phyloP scores from a whole-genome alignment of 1,140 invertebrate genomes.

The Drosophila elegans region DNA sequence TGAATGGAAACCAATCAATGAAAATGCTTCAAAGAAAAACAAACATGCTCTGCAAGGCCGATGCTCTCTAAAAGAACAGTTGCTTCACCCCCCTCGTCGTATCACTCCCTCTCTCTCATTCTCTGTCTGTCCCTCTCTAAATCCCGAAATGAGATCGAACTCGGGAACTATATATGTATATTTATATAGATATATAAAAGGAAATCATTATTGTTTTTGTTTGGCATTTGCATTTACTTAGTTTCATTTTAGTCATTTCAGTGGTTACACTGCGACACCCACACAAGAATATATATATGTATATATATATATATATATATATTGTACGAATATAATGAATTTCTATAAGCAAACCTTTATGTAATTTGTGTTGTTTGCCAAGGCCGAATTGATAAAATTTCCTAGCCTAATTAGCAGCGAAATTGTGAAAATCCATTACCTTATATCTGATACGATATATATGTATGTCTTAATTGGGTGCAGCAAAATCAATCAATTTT shows the following conservation, averaged over 20 bases:
- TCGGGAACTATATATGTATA: conserved; percentile 22
- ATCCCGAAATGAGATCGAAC: conserved; percentile 4
- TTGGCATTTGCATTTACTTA: conserved; percentile 41
- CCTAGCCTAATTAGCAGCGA: conserved; percentile 2
- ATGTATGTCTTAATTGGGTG: neutral
- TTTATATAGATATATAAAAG: conserved; percentile 17
- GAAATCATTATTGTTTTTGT: conserved; percentile 22
- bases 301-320: conserved; percentile 41
- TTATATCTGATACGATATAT: conserved; percentile 10
- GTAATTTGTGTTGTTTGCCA: conserved; percentile 33
- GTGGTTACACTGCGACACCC: conserved; percentile 4
- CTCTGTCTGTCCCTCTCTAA: conserved; percentile 12
- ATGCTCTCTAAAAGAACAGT: conserved; percentile 36
- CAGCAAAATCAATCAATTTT: conserved; percentile 38
- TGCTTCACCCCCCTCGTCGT: conserved; percentile 29
- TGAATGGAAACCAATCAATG: conserved; percentile 27
- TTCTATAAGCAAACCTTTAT: conserved; percentile 35
- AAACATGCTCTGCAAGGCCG: conserved; percentile 34
- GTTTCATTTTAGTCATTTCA: conserved; percentile 28
- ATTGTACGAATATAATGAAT: conserved; percentile 35
- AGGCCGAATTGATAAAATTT: conserved; percentile 12
- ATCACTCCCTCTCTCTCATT: conserved; percentile 10
- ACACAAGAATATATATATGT: conserved; percentile 16
- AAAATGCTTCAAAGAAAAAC: conserved; percentile 23
- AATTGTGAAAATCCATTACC: conserved; percentile 5